Percentiles rank a stretch among this genome's conserved stretches.
These are phyloP conservation scores for Mycalesis mineus DNA, from an alignment of 2,888 invertebrate genomes.

Conservation along the genomic window DNA sequence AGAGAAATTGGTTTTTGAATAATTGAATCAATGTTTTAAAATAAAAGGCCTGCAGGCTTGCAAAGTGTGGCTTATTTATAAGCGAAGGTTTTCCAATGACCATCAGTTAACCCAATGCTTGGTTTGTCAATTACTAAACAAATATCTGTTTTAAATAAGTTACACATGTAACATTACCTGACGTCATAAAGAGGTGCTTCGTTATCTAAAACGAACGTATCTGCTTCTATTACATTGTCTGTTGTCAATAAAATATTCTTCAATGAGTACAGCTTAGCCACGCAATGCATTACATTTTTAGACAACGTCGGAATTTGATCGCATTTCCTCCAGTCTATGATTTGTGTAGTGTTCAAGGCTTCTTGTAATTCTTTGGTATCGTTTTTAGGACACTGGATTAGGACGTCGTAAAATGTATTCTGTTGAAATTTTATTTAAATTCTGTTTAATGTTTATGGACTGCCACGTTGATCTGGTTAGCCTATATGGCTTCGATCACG, in stretches of 20 bases:
- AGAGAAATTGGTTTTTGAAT: no score
- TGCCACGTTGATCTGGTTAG: no score
- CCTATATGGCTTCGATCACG: no score
- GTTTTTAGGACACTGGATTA: conserved; percentile 44
- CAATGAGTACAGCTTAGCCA: conserved; percentile 32
- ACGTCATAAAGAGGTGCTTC: conserved; percentile 34
- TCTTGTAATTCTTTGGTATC: conserved; percentile 41
- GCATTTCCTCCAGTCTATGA: conserved; percentile 44
- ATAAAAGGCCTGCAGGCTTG: no score
- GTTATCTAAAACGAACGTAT: conserved; percentile 37
- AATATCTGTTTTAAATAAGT: no score
- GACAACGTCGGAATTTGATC: conserved; percentile 38
- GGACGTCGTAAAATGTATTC: conserved; percentile 42
- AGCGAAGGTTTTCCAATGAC: not conserved
- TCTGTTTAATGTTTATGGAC: no score
- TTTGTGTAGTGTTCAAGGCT: conserved; percentile 43
- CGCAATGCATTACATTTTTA: conserved; percentile 34
- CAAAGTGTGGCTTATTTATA: no score
- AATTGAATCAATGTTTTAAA: no score
- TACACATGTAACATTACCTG: conserved; percentile 6
- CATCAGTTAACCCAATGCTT: not conserved
- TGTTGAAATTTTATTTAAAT: conserved; percentile 29
- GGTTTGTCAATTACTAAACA: not conserved
- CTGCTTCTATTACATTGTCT: conserved; percentile 17
- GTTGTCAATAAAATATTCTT: conserved; percentile 29